Conservation (phyloP, 2,113 vertebrate genomes). For the Nothoprocta pentlandii region DNA sequence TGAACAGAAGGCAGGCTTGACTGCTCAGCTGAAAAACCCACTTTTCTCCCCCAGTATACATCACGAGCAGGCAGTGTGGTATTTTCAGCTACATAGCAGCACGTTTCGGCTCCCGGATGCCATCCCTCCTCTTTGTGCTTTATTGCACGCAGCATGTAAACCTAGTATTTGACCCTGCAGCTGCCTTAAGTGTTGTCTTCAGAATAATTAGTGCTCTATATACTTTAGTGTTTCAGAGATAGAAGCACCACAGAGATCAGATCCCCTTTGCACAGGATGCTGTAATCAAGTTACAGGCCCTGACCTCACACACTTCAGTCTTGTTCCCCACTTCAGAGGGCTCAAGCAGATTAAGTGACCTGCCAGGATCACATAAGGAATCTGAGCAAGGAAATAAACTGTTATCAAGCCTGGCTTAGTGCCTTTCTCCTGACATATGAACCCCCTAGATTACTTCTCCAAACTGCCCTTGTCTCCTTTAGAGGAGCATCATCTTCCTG, state of each 20-base stretch:
- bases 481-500: neutral
- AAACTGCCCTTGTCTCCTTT: neutral
- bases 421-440: neutral
- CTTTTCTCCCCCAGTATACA: neutral
- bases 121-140: neutral
- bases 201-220: neutral
- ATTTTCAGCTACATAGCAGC: neutral
- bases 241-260: conserved; percentile 19
- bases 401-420: neutral
- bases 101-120: neutral
- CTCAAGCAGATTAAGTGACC: conserved; percentile 48
- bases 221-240: conserved; percentile 9
- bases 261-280: neutral
- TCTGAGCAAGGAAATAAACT: neutral
- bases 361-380: neutral
- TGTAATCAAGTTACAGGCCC: conserved; percentile 44
- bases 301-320: conserved; percentile 3
- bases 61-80: neutral
- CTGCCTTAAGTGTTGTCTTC: neutral
- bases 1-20: neutral
- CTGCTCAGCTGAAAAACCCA: neutral
- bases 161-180: neutral
- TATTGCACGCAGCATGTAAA: neutral
- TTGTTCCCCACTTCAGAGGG: neutral
- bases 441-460: neutral